Conservation (phyloP, 2,888 invertebrate genomes). For the Sphaeridia pumilis region DNA sequence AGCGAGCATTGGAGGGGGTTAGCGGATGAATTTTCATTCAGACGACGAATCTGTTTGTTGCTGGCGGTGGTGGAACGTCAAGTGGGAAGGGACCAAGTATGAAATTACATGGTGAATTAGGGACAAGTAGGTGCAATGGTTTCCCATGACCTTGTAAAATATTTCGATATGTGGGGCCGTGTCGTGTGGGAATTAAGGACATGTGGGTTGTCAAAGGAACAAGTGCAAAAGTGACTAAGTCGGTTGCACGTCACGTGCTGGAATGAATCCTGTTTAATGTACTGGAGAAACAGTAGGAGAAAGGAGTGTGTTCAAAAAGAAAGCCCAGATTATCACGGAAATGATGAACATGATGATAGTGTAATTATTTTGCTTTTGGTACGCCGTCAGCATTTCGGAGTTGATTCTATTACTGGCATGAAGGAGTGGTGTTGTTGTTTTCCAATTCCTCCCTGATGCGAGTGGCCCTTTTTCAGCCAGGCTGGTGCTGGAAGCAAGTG, state of each 20-base stretch:
- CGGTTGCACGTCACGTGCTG: conserved; percentile 15
- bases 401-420: neutral
- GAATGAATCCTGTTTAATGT: no score
- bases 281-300: no score
- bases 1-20: no score
- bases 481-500: conserved; percentile 1
- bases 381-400: neutral
- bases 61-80: no score
- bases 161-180: conserved; percentile 35
- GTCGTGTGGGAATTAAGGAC: conserved; percentile 35
- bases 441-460: conserved; percentile 4
- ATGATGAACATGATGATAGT: conserved; percentile 13
- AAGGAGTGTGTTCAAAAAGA: no score
- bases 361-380: conserved; percentile 18
- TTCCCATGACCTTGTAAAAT: conserved; percentile 35
- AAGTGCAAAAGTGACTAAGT: conserved; percentile 18
- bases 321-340: neutral
- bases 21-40: no score
- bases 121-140: conserved; percentile 29
- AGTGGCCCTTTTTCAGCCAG: neutral
- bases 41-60: no score
- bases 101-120: conserved; percentile 34
- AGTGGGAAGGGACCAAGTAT: conserved; percentile 15
- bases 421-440: conserved; percentile 11
- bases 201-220: conserved; percentile 3